A percentile compares a stretch with the other conserved stretches of the same genome.
phyloP scores from a whole-genome alignment of 1,140 invertebrate species.

The Amphibalanus amphitrite region DNA sequence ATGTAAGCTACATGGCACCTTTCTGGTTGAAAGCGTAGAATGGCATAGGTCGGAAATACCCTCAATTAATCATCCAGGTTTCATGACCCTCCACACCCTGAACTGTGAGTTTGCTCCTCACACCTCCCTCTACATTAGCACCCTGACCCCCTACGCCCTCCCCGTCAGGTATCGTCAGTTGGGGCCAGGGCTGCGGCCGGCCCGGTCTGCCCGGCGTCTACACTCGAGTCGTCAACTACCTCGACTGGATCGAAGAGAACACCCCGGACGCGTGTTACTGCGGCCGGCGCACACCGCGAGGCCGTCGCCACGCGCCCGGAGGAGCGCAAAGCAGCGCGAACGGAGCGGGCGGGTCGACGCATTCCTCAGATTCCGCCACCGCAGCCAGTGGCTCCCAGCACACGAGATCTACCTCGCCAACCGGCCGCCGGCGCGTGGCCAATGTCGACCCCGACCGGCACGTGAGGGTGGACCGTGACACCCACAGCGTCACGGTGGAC shows the following conservation, averaged over 20 bases:
- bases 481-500: too few relatives aligned
- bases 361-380: too few relatives aligned
- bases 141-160: not conserved
- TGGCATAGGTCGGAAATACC: not conserved
- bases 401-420: too few relatives aligned
- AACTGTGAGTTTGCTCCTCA: too few relatives aligned
- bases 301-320: not conserved
- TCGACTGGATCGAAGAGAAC: constrained; percentile 38
- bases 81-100: too few relatives aligned
- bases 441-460: too few relatives aligned
- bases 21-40: not conserved
- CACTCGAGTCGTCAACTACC: constrained; percentile 35
- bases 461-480: too few relatives aligned
- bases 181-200: constrained; percentile 46
- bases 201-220: constrained; percentile 41
- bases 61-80: constrained; percentile 1
- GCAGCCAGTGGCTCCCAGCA: too few relatives aligned
- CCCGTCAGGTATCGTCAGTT: constrained; percentile 35
- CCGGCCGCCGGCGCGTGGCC: too few relatives aligned
- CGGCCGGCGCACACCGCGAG: constrained; percentile 15
- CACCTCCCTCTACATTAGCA: too few relatives aligned
- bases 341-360: too few relatives aligned
- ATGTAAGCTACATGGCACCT: not conserved
- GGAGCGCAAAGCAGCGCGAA: too few relatives aligned
- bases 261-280: constrained; percentile 41